Evolutionary conservation across 2,113 vertebrate genomes (phyloP).

Genomic region (cat (Felis catus)): DNA sequence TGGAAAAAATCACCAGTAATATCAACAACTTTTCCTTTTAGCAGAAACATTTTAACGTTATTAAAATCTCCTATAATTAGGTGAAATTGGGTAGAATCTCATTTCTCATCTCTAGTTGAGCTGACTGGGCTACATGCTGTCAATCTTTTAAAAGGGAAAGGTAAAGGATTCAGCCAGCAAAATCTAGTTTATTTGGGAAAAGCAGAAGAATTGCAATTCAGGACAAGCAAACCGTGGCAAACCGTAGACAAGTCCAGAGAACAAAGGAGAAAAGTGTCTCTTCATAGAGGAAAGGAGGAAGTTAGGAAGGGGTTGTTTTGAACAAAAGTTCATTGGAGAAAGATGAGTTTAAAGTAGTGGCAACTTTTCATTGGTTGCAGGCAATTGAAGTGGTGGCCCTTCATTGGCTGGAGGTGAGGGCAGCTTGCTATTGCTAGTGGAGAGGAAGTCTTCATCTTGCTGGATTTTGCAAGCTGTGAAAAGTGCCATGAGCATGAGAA

Average conservation of each 20-base stretch:
- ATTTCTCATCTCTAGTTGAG: background rate
- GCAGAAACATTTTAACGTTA: background rate
- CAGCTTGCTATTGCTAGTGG: background rate
- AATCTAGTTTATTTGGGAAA: background rate
- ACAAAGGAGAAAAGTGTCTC: background rate
- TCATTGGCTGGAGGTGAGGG: background rate
- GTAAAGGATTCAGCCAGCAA: background rate
- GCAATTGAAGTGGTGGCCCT: background rate
- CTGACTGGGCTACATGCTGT: background rate
- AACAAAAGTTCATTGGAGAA: background rate
- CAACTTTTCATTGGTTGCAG: background rate
- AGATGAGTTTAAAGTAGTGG: background rate
- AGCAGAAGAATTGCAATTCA: background rate
- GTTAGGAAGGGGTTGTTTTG: background rate
- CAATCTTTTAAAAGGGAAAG: background rate
- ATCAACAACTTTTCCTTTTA: background rate
- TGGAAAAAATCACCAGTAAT: background rate
- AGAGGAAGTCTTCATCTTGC: background rate
- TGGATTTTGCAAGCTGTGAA: background rate
- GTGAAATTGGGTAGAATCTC: background rate
- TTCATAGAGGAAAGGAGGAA: background rate
- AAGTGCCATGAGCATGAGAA: background rate
- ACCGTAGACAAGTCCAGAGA: background rate
- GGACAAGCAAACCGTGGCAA: background rate
- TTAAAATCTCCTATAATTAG: background rate